Evolutionary conservation across 2,888 invertebrate genomes (phyloP).

Genomic region (Troides oblongomaculatus): DNA sequence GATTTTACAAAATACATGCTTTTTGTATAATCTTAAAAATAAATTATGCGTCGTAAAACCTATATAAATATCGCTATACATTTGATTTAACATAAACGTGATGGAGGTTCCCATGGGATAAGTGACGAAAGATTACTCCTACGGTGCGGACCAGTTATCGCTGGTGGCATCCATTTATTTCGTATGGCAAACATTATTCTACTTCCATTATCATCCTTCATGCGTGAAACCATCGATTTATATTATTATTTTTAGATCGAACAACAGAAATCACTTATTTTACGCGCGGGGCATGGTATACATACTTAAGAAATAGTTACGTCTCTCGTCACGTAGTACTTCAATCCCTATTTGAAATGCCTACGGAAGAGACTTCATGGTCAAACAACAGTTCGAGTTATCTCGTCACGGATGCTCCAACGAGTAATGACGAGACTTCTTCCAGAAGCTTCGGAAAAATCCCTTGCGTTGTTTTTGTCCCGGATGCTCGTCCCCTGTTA

Average conservation of each 20-base stretch:
- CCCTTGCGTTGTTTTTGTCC: slow-evolving; percentile 90
- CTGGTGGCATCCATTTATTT: slow-evolving; percentile 1
- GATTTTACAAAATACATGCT: slow-evolving; percentile 50
- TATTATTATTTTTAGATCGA: slow-evolving; percentile 18
- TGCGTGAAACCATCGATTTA: slow-evolving; percentile 15
- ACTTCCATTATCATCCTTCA: slow-evolving; percentile 8
- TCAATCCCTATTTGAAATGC: slow-evolving; percentile 28
- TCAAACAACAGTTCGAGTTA: slow-evolving; percentile 37
- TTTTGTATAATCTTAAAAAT: slow-evolving; percentile 54
- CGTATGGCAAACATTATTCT: slow-evolving; percentile 23
- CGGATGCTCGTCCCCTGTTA: slow-evolving; percentile 83
- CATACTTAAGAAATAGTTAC: slow-evolving; percentile 25
- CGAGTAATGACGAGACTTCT: slow-evolving; percentile 91
- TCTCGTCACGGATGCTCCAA: slow-evolving; percentile 88
- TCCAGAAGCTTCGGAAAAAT: slow-evolving; percentile 94
- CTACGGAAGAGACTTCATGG: slow-evolving; percentile 39
- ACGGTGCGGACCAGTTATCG: slow-evolving; percentile 6
- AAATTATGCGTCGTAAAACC: slow-evolving; percentile 59
- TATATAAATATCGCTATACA: slow-evolving; percentile 52
- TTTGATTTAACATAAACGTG: slow-evolving; percentile 40
- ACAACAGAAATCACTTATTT: slow-evolving; percentile 27
- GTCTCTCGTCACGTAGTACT: slow-evolving; percentile 24
- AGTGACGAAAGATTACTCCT: slow-evolving; percentile 10
- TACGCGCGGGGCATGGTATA: slow-evolving; percentile 19
- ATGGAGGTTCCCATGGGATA: slow-evolving; percentile 26